These are phyloP conservation scores for Gallinago undulata DNA, from an alignment of 2,113 vertebrate species.

Conservation along the genomic window DNA sequence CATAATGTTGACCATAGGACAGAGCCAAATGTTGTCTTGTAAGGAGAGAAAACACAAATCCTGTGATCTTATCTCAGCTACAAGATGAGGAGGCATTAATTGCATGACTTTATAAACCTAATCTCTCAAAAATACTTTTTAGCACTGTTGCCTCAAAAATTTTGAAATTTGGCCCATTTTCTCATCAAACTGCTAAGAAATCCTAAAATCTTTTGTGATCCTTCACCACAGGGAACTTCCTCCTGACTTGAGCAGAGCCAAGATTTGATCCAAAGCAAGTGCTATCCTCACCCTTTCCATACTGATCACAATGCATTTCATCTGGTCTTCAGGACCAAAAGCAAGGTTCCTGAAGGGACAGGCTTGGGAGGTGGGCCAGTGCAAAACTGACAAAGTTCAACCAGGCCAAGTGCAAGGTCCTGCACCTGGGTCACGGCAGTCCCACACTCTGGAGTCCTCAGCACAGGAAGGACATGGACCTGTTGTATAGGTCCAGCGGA, in stretches of 20 bases:
- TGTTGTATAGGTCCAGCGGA: too few species aligned
- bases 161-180: background rate
- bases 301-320: background rate
- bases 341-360: too few species aligned
- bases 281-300: background rate
- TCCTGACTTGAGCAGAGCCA: background rate
- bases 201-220: background rate
- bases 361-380: too few species aligned
- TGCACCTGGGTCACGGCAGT: too few species aligned
- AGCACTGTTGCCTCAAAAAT: background rate
- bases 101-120: background rate
- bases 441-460: too few species aligned
- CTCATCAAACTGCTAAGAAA: background rate
- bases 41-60: background rate
- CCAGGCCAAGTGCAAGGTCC: too few species aligned
- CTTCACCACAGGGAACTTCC: background rate
- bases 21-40: background rate
- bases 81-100: background rate
- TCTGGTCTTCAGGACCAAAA: background rate
- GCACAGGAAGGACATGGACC: too few species aligned
- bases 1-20: background rate
- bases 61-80: background rate
- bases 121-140: background rate
- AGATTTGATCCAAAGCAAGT: background rate
- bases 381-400: too few species aligned